Conservation (phyloP, 2,797 vertebrate genomes). For the Clarias pachynema region DNA sequence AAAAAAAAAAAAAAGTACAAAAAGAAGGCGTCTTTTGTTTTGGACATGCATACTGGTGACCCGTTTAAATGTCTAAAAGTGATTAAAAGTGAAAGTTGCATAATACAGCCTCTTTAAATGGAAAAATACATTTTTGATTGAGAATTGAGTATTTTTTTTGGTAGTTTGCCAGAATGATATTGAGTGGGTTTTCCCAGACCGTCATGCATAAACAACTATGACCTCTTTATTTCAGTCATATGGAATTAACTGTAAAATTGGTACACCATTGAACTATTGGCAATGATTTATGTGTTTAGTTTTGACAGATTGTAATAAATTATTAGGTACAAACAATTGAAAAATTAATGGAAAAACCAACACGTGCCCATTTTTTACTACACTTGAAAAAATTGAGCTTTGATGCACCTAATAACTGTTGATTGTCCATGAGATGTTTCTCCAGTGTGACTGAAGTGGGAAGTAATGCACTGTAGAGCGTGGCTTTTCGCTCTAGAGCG, state of each 20-base stretch:
- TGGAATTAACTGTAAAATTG: neutral
- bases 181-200: neutral
- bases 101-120: no score
- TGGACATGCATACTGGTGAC: no score
- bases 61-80: neutral
- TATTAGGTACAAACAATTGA: neutral
- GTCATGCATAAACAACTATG: neutral
- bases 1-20: no score
- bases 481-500: no score
- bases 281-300: neutral
- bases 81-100: neutral
- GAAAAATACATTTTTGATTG: neutral
- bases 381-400: neutral
- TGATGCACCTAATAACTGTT: neutral
- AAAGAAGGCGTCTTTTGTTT: no score
- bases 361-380: no score
- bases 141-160: neutral
- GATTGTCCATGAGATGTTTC: neutral
- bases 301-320: neutral
- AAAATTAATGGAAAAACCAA: neutral
- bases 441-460: neutral
- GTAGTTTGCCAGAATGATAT: neutral
- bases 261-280: no score
- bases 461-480: neutral
- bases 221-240: neutral